A percentile compares a stretch with the other conserved stretches of the same genome.
These are phyloP conservation scores for Eupsittula cactorum DNA, from an alignment of 2,113 vertebrate species.

Conservation along the genomic window DNA sequence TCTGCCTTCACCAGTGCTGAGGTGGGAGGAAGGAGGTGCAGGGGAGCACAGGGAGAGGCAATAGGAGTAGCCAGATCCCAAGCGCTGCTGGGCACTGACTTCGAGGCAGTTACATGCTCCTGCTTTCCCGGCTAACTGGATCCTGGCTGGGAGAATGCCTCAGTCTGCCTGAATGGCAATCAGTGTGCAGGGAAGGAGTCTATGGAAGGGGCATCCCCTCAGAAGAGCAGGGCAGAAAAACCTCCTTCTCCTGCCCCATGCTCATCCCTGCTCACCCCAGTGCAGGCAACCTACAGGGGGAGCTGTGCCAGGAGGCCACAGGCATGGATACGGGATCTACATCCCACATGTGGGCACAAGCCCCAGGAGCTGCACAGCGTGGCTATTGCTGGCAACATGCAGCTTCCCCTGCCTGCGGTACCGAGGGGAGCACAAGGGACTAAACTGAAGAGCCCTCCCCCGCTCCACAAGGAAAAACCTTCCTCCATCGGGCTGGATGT, in stretches of 20 bases:
- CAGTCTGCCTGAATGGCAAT: neutral
- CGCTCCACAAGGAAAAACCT: neutral
- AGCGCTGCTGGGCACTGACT: neutral
- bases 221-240: neutral
- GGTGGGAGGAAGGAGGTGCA: neutral
- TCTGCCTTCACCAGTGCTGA: slow-evolving; percentile 36
- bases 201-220: neutral
- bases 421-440: neutral
- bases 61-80: neutral
- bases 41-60: neutral
- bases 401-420: neutral
- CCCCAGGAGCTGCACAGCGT: neutral
- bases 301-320: neutral
- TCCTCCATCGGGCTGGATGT: accelerated
- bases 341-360: neutral
- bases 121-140: too few relatives aligned
- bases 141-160: neutral
- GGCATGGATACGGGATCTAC: neutral
- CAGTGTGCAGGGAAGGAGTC: neutral
- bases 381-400: accelerated
- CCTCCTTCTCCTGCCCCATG: accelerated
- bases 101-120: neutral
- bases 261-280: neutral
- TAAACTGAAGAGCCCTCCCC: too few relatives aligned
- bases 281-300: neutral